These are phyloP conservation scores for Graptemys geographica DNA, from an alignment of 2,797 vertebrate genomes.

Conservation along the genomic window DNA sequence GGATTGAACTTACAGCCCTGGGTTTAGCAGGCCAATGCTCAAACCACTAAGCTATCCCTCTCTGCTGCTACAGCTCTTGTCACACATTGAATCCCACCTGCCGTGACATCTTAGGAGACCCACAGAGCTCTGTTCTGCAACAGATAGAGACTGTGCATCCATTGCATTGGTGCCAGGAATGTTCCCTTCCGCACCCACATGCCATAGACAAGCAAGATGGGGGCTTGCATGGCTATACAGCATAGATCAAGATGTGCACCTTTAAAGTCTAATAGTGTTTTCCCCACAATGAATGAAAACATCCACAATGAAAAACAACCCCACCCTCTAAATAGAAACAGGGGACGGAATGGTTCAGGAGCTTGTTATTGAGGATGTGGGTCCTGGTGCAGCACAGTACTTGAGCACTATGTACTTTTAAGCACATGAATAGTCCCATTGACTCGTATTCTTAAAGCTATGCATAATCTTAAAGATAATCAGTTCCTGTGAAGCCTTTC, in stretches of 20 bases:
- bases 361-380: background rate
- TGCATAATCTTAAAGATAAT: background rate
- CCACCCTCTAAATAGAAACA: background rate
- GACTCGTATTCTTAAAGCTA: background rate
- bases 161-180: background rate
- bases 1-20: too few species aligned
- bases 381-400: background rate
- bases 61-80: background rate
- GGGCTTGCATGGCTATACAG: background rate
- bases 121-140: background rate
- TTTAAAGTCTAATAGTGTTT: background rate
- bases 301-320: background rate
- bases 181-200: background rate
- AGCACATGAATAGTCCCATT: background rate
- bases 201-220: background rate
- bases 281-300: background rate
- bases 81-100: background rate
- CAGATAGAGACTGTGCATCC: fast-evolving
- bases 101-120: background rate
- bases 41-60: too few species aligned
- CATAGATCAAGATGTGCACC: background rate
- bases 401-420: background rate
- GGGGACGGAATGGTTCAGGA: background rate
- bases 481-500: background rate
- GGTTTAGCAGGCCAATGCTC: too few species aligned